A percentile compares a stretch with the other conserved stretches of the same genome.
Evolutionary conservation across 1,140 invertebrate genomes (phyloP).

Genomic region (Megalonaias nervosa): DNA sequence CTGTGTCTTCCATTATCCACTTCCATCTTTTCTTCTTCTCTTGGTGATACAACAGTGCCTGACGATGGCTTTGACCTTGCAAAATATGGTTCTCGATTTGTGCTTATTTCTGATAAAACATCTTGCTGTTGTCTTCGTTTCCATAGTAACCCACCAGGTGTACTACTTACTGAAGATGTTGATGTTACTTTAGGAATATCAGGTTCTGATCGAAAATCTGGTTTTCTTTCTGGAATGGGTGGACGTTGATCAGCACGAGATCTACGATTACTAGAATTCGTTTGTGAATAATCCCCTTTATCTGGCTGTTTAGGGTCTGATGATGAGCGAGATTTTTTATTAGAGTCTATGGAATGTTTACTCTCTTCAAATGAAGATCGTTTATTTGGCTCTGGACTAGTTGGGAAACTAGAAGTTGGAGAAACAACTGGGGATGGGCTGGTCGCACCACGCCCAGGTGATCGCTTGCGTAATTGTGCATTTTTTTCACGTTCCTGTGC

Average conservation of each 20-base stretch:
- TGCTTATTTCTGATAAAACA: conserved; percentile 28
- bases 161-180: conserved; percentile 33
- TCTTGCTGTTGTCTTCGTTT: conserved; percentile 47
- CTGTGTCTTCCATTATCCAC: conserved; percentile 1
- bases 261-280: not conserved
- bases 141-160: conserved; percentile 47
- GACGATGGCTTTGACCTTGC: conserved; percentile 8
- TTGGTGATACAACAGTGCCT: not conserved
- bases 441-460: conserved; percentile 14
- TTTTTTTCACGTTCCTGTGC: conserved; percentile 63
- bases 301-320: not conserved
- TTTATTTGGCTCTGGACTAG: conserved; percentile 2
- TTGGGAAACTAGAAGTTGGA: conserved; percentile 31
- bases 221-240: conserved; percentile 24
- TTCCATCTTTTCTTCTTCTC: conserved; percentile 16
- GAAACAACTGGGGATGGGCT: conserved; percentile 39
- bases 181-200: conserved; percentile 23
- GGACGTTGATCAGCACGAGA: conserved; percentile 16
- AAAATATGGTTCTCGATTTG: conserved; percentile 19
- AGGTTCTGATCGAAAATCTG: conserved; percentile 23
- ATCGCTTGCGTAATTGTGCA: conserved; percentile 7
- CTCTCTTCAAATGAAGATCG: not conserved
- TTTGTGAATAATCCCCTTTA: conserved; percentile 1
- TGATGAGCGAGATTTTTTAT: conserved; percentile 13
- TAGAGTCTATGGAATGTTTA: not conserved